Percentiles rank a stretch among this genome's conserved stretches.
Evolutionary conservation across 2,888 invertebrate species (phyloP).

Genomic region (Ypsolopha sequella): DNA sequence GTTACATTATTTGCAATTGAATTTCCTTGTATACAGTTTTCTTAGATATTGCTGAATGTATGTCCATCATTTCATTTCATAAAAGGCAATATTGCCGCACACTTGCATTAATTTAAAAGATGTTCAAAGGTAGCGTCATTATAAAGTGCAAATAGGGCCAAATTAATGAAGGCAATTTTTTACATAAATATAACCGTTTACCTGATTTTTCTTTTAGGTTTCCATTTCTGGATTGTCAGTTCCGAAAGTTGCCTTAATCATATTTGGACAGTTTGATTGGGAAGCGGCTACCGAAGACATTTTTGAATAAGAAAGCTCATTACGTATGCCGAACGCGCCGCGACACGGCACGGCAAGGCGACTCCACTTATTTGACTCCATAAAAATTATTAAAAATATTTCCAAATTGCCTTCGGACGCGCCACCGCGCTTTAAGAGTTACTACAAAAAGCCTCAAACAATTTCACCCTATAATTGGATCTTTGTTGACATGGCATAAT

Average conservation of each 20-base stretch:
- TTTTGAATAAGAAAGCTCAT: constrained; percentile 40
- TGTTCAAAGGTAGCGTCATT: too few species aligned
- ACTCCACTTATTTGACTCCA: constrained; percentile 12
- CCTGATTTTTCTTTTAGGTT: too few species aligned
- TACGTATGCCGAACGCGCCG: constrained; percentile 37
- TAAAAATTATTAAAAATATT: constrained; percentile 28
- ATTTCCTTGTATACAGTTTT: too few species aligned
- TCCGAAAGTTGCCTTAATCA: constrained; percentile 25
- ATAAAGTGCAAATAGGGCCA: too few species aligned
- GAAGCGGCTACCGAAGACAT: constrained; percentile 28
- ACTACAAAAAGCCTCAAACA: neutral
- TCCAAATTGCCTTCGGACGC: constrained; percentile 4
- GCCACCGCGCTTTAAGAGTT: neutral
- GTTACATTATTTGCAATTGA: neutral
- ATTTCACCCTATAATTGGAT: constrained; percentile 1
- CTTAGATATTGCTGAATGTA: too few species aligned
- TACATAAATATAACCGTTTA: too few species aligned
- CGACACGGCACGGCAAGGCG: constrained; percentile 21
- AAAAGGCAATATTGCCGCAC: too few species aligned
- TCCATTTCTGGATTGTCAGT: neutral
- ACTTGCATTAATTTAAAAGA: too few species aligned
- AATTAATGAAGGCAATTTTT: too few species aligned
- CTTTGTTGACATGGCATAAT: constrained; percentile 1
- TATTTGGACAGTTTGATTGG: constrained; percentile 46
- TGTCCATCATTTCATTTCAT: too few species aligned